phyloP scores from a whole-genome alignment of 2,113 vertebrate species.

The Donacobius atricapilla region DNA sequence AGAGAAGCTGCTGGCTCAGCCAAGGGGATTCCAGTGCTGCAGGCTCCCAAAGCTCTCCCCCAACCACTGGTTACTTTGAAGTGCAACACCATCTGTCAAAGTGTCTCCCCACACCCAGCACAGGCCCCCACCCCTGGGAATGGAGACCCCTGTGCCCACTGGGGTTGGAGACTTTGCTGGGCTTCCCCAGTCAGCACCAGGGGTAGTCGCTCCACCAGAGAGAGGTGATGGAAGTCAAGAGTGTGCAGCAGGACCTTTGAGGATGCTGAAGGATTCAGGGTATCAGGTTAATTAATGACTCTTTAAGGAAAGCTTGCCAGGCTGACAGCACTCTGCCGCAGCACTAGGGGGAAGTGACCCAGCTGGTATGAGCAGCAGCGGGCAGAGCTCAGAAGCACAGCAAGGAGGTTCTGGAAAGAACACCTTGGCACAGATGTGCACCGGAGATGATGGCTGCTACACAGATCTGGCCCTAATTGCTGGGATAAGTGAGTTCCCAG shows the following conservation, averaged over 20 bases:
- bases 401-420: neutral
- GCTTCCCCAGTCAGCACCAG: neutral
- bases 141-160: accelerated
- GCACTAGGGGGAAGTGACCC: neutral
- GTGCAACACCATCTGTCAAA: neutral
- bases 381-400: neutral
- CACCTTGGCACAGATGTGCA: neutral
- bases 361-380: neutral
- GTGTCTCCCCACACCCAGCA: neutral
- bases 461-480: neutral
- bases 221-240: neutral
- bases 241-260: neutral
- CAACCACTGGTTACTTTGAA: neutral
- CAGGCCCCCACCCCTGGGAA: neutral
- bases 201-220: accelerated
- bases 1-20: neutral
- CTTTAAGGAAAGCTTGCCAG: neutral
- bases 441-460: neutral
- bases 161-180: neutral
- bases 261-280: neutral
- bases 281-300: constrained; percentile 14
- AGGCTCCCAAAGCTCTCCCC: neutral
- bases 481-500: neutral
- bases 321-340: neutral
- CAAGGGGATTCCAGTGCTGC: accelerated